Evolutionary conservation across 2,888 invertebrate species (phyloP), one percentile per base, ranked within the genome.

Genomic region (Zele albiditarsus): DNA sequence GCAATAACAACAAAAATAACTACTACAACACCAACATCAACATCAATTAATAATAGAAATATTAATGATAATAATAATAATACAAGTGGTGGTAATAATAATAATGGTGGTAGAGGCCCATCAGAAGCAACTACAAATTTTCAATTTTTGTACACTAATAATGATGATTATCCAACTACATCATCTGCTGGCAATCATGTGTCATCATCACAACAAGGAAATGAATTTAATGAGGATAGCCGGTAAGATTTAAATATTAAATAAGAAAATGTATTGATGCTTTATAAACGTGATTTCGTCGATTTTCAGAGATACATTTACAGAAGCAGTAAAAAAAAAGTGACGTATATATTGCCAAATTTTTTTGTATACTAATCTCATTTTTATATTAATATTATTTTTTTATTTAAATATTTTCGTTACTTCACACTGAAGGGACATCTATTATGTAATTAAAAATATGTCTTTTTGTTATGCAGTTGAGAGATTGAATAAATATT

Each of bases 131-230:
- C 86, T 3, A 73, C 86, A 28, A 88, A 84, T 73, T 83, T 89
- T 67, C 88, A 89, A 76, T 79, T 89, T 46, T 80, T 89, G 58
- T 89, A 88, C 72, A 80, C 87, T n/a, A 84, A 84, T 16, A 84
- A 82, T 72, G 88, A 88, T 38, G 88, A 88, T 20, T 88, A 87
- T 75, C 85, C 85, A 38, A 79, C 85, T 60, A 86, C 83, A 53
- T 84, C 87, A 38, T 84, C 87, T 5, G 80, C 88, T 4, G 87
- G 86, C 14, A 89, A 88, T 80, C 89, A 88, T 57, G 89, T 89
- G 0, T 88, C 89, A 16, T 89, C 89, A 1, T 87, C 89, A 0
- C 88, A 88, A 42, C 89, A 88, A 49, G 85, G 84, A 58, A 84
- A 79, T 53, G 89, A 89, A 69, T 82, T 85, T 49, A 86, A 84